Percentiles rank a stretch among this genome's conserved stretches.
Conservation (phyloP, 1,140 invertebrate genomes). For the Argopecten irradians region DNA sequence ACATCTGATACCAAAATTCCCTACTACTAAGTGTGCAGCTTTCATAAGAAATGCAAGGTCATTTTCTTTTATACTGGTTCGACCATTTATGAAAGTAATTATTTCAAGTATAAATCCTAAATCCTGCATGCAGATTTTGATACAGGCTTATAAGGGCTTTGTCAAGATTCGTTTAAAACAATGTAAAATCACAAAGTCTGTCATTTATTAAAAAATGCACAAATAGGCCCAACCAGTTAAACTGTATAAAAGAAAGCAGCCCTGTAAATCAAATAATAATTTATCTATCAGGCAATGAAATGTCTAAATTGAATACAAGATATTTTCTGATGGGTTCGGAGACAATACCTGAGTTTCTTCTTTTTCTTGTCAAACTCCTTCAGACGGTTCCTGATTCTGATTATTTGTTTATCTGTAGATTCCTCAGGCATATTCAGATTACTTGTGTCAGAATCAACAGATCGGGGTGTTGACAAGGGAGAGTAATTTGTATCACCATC, state of each 20-base stretch:
- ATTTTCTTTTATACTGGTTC: no score
- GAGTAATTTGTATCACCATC: slow-evolving; percentile 41
- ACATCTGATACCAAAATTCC: no score
- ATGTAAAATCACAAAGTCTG: no score
- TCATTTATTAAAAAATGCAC: background rate
- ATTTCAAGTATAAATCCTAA: no score
- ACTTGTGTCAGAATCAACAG: background rate
- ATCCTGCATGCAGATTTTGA: background rate
- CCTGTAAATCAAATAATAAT: background rate
- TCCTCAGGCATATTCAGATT: slow-evolving; percentile 13
- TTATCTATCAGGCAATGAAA: background rate
- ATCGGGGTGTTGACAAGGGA: slow-evolving; percentile 28
- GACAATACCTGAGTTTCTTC: slow-evolving; percentile 56
- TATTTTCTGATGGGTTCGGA: background rate
- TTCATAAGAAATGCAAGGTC: no score
- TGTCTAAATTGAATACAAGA: background rate
- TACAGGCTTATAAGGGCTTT: no score
- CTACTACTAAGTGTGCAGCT: no score
- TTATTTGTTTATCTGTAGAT: slow-evolving; percentile 53
- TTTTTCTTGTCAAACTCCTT: slow-evolving; percentile 57
- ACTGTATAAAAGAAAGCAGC: background rate
- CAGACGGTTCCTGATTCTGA: slow-evolving; percentile 56
- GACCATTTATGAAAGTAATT: no score
- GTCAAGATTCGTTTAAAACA: no score
- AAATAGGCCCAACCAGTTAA: background rate